Evolutionary conservation across 2,888 invertebrate species (phyloP).

Genomic region (Polietes domitor): DNA sequence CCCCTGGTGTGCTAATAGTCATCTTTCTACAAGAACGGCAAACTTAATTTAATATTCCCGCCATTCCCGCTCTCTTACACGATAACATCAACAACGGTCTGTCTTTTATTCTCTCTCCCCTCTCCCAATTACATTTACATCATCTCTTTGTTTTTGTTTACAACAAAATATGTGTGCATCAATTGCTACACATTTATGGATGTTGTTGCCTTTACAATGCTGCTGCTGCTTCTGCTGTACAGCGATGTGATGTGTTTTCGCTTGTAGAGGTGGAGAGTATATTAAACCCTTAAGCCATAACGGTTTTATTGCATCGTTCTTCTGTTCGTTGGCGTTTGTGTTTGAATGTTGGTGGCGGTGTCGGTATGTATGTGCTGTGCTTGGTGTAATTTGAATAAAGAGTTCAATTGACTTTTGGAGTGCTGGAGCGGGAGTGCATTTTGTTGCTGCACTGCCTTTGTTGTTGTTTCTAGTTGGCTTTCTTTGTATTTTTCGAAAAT

Average conservation of each 20-base stretch:
- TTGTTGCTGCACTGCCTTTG: slow-evolving; percentile 23
- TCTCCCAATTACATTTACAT: neutral
- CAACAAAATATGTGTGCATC: slow-evolving; percentile 43
- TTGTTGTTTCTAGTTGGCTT: neutral
- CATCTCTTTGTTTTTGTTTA: slow-evolving; percentile 39
- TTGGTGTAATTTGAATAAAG: slow-evolving; percentile 59
- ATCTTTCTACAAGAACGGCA: neutral
- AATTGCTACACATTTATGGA: slow-evolving; percentile 31
- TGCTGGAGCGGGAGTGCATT: slow-evolving; percentile 27
- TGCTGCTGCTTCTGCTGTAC: too few relatives aligned
- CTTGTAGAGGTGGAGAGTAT: slow-evolving; percentile 17
- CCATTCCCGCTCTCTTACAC: neutral
- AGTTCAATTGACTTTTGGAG: slow-evolving; percentile 62
- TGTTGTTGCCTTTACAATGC: slow-evolving; percentile 7
- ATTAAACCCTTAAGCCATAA: slow-evolving; percentile 53
- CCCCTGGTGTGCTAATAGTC: neutral
- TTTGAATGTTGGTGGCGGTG: too few relatives aligned
- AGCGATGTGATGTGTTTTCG: too few relatives aligned
- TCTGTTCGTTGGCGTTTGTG: neutral
- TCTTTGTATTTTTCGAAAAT: slow-evolving; percentile 26
- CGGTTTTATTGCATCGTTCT: slow-evolving; percentile 41
- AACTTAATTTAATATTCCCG: slow-evolving; percentile 32
- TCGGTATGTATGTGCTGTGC: slow-evolving; percentile 5
- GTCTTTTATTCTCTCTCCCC: neutral
- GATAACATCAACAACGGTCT: neutral